Conservation (phyloP, 2,888 invertebrate species). For the Cephus nigrinus region DNA sequence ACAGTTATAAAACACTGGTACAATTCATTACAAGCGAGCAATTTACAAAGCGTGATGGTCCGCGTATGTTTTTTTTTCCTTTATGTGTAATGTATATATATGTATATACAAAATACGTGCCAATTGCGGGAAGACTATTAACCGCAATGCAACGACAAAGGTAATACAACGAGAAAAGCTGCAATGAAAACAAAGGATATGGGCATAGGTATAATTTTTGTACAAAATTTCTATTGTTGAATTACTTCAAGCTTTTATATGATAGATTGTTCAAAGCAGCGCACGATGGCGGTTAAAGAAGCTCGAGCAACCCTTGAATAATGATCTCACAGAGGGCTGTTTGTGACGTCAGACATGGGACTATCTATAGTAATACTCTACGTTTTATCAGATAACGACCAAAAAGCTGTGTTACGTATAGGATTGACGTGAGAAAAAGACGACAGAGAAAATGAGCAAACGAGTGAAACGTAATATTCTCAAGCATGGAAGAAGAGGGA, state of each 20-base stretch:
- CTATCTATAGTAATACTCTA: not conserved
- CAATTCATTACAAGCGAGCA: constrained; percentile 35
- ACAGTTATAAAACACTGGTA: constrained; percentile 35
- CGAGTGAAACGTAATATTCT: not conserved
- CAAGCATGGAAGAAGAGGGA: not conserved
- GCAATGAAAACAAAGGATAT: not conserved
- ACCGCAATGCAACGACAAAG: not conserved
- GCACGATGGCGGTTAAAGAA: not conserved
- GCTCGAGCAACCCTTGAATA: not conserved
- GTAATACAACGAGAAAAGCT: not conserved
- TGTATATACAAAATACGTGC: not conserved
- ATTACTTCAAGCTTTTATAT: not conserved
- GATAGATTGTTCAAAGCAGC: not conserved
- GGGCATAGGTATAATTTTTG: not conserved
- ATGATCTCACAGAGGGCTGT: not conserved
- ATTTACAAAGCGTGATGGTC: constrained; percentile 41
- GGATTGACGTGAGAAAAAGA: not conserved
- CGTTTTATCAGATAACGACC: not conserved
- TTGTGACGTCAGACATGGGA: not conserved
- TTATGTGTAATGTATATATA: not conserved
- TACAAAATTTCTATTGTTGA: not conserved
- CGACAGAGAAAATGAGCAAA: not conserved
- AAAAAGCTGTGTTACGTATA: not conserved
- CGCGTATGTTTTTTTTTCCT: not conserved
- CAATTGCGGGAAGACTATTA: not conserved